Conservation (phyloP, 2,888 invertebrate genomes). For the Hydrotaea diabolus region DNA sequence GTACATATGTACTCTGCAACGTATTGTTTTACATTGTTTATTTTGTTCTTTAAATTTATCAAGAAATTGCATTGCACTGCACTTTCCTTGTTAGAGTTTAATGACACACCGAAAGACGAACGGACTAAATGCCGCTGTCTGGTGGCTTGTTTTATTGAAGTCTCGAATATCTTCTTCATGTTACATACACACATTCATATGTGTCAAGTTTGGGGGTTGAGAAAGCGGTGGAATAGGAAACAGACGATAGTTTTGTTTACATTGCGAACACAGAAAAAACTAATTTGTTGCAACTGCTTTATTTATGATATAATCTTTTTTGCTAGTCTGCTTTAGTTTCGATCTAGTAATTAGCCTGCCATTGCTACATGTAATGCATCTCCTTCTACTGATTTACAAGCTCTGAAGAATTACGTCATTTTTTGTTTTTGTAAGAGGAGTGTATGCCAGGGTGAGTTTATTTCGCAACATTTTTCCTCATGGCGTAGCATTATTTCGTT, state of each 20-base stretch:
- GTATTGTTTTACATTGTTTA: constrained; percentile 35
- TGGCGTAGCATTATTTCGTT: no score
- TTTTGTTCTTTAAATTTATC: constrained; percentile 33
- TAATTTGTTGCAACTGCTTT: constrained; percentile 4
- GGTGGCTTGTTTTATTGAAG: background rate
- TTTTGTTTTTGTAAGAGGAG: no score
- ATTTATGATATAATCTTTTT: constrained; percentile 14
- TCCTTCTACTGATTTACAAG: background rate
- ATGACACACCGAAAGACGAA: background rate
- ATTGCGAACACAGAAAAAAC: background rate
- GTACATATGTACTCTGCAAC: constrained; percentile 20
- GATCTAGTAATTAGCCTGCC: constrained; percentile 13
- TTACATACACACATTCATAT: no score
- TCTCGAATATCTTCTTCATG: no score
- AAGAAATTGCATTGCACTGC: constrained; percentile 1
- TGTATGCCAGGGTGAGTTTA: no score
- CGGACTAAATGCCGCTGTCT: background rate
- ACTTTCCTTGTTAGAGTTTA: constrained; percentile 13
- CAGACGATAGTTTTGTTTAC: constrained; percentile 12
- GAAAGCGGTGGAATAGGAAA: background rate
- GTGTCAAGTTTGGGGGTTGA: background rate
- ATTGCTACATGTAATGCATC: background rate
- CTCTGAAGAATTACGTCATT: constrained; percentile 1
- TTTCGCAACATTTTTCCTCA: no score
- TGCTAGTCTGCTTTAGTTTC: background rate